phyloP scores from a whole-genome alignment of 2,113 vertebrate genomes.

The Chionomys nivalis region DNA sequence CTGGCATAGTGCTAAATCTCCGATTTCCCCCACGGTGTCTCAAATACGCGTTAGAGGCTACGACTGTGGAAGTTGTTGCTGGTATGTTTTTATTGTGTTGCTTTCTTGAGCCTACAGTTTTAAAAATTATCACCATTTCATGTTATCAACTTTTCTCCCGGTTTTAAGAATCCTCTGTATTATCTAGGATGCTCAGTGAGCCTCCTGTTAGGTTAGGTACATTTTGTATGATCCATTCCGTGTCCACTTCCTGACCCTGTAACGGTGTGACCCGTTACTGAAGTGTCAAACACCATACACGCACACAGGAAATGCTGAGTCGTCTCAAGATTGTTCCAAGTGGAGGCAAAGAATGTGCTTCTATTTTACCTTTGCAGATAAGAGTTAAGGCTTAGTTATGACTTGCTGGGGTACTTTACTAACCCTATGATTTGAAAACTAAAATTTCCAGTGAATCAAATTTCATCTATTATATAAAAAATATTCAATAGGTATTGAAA shows the following conservation, averaged over 20 bases:
- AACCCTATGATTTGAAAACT: slow-evolving; percentile 33
- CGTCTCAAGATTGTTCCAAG: not conserved
- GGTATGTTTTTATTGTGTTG: not conserved
- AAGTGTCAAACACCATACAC: not conserved
- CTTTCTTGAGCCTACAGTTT: not conserved
- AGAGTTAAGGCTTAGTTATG: not conserved
- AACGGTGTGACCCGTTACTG: not conserved
- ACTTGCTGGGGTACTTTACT: not conserved
- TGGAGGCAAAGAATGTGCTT: not conserved
- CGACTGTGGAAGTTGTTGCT: not conserved
- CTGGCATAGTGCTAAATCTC: not conserved
- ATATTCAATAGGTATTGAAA: slow-evolving; percentile 15
- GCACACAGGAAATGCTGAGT: not conserved
- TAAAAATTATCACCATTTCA: not conserved
- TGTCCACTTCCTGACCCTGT: not conserved
- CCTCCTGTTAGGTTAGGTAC: not conserved
- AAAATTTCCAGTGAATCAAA: slow-evolving; percentile 31
- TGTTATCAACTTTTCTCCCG: not conserved
- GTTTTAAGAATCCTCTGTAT: not conserved
- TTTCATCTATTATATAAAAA: slow-evolving; percentile 31
- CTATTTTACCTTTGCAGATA: not conserved
- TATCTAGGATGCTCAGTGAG: not conserved
- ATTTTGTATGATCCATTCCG: not conserved
- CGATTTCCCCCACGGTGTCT: not conserved
- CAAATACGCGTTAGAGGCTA: not conserved